phyloP scores from a whole-genome alignment of 2,113 vertebrate species.

The Myotis yumanensis region DNA sequence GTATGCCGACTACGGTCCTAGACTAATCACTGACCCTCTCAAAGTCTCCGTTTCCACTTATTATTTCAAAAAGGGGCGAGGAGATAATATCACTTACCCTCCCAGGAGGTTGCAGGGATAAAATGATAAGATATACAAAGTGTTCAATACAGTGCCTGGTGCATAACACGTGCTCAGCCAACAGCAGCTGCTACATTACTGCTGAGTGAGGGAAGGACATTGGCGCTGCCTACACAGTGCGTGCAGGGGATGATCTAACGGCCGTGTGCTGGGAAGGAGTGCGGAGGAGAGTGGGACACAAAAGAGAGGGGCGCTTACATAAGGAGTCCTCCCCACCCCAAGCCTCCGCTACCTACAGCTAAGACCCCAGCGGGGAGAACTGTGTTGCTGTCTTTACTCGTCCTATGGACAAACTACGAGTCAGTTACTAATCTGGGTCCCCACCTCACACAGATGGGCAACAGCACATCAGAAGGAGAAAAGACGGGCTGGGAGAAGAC shows the following conservation, averaged over 20 bases:
- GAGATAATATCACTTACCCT: background rate
- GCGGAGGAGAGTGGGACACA: background rate
- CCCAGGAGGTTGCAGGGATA: background rate
- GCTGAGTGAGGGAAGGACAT: background rate
- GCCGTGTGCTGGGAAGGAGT: background rate
- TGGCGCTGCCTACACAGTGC: background rate
- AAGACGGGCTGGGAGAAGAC: background rate
- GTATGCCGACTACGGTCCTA: no score
- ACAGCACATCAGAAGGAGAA: background rate
- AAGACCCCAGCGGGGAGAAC: background rate
- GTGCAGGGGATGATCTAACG: background rate
- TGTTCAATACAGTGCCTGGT: background rate
- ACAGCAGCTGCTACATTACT: background rate
- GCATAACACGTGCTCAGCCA: background rate
- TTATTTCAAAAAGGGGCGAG: background rate
- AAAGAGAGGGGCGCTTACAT: background rate
- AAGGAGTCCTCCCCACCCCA: conserved; percentile 1
- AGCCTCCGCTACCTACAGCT: background rate
- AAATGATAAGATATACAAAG: background rate
- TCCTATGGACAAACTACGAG: background rate
- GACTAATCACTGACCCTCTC: background rate
- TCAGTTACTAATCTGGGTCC: background rate
- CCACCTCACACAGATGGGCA: background rate
- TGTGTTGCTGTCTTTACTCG: background rate
- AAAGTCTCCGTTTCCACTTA: background rate